Base-by-base conservation (phyloP, 2,113 vertebrate genomes). In the Pseudorectes ferrugineus region DNA sequence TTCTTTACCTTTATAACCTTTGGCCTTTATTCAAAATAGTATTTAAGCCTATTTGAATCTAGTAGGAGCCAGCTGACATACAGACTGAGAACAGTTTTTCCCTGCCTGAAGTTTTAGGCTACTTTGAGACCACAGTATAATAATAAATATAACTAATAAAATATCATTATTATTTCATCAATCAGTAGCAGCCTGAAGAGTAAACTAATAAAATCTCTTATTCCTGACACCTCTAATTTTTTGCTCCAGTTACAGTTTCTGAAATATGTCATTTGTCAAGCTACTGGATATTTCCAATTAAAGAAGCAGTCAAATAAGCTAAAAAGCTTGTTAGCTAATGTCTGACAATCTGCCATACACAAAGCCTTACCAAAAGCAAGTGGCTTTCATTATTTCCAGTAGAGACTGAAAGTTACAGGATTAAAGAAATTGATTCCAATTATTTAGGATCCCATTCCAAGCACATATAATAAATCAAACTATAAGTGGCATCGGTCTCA, bases 391-490 rank as follows among this genome's bases (percentile, higher is more conserved):
- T 97, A 96, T 94, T 96, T 97, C 61, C 92, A 94, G 72, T 57
- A 95, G 61, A 62, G 46, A 89, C 33, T 81, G 52, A 94, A 88
- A 84, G 65, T 84, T 96, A 96, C 45, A 78, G 74, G 79, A 94
- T 96, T 96, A 95, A 95, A 97, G 48, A 97, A 96, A 95, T 93
- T 92, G 16, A 97, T 96, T 91, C 81, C 80, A 95, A 96, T 97
- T 96, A 93, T 90, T 96, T 92, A 94, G 82, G 68, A 93, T 81
- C 55, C 55, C 45, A 46, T 90, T 75, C 57, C 89, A 92, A 94
- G 55, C 29, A 38, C 61, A 65, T 84, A 70, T 73, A 91, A 78
- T 93, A 96, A 97, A 92, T 96, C 84, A 95, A 90, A 77, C 45
- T 84, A 9, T 77, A 92, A 79, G 31, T 61, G 77, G 63, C 88